Evolutionary conservation across 2,113 vertebrate genomes (phyloP), one percentile per base, ranked within the genome.

Genomic region (Hippoglossus stenolepis): DNA sequence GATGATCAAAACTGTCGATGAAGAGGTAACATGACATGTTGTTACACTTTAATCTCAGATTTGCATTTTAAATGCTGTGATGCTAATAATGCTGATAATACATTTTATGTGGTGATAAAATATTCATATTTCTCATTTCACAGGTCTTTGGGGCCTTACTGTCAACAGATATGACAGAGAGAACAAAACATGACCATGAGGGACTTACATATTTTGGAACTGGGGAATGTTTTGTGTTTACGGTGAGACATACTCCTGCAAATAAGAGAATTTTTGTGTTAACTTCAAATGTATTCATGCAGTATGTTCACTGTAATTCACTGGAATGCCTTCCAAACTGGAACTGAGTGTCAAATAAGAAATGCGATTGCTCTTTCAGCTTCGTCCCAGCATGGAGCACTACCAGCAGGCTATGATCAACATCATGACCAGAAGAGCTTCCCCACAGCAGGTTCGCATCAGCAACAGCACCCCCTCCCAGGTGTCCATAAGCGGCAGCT

Each of bases 221-320:
- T 1, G 95, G 94, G 35, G 96, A 97, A 84, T 96, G 96, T 85
- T 97, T 97, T 49, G 95, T 96, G 75, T 97, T 97, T 70, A 95
- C 84, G 5, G 96, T 96, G 82, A 95, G 95, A 87, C n/a, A 68
- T 0, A 45, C 17, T 62, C 26, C 20, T 10, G 2, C 31, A 69
- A 56, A 24, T 64, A 31, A 0, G n/a, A 20, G 1, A 4, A n/a
- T 62, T 60, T 66, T 26, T 60, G 21, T 20, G 35, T 20, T 26
- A 31, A 7, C 5, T 31, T 31, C 31, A 31, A 21, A 21, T 28
- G 17, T 53, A 24, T 13, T 23, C 21, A 8, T 2, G 12, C 2
- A 24, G 49, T 12, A 13, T 24, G 0, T 20, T 53, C 26, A 1
- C n/a, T 4, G 0, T 38, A 0, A 11, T 58, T 69, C 3, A 11